phyloP scores from a whole-genome alignment of 2,888 invertebrate genomes.

The Ichneumoninae sp. region DNA sequence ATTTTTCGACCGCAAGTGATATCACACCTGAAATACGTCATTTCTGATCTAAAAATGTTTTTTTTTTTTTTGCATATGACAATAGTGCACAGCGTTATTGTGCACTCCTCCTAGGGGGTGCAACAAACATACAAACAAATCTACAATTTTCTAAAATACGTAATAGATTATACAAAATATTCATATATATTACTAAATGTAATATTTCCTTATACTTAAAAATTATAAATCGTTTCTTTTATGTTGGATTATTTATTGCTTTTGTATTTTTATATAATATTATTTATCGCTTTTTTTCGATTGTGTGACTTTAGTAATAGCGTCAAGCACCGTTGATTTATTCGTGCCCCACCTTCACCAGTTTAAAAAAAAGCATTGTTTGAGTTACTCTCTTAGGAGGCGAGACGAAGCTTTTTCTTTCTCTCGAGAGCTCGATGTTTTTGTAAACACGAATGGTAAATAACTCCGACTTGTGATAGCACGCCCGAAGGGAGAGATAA shows the following conservation, averaged over 20 bases:
- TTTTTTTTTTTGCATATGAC: no score
- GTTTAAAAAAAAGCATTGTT: background rate
- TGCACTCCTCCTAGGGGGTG: no score
- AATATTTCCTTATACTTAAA: background rate
- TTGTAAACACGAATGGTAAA: background rate
- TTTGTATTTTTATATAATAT: background rate
- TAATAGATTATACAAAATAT: no score
- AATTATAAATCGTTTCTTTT: background rate
- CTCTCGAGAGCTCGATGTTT: background rate
- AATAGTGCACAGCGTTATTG: no score
- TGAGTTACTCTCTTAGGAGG: background rate
- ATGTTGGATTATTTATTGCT: background rate
- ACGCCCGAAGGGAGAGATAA: slow-evolving; percentile 58
- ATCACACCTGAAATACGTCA: no score
- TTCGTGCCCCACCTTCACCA: background rate
- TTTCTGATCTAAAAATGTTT: no score
- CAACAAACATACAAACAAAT: no score
- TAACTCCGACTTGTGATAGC: slow-evolving; percentile 48
- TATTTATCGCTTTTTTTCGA: background rate
- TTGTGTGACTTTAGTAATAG: background rate
- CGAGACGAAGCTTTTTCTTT: background rate
- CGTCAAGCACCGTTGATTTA: background rate
- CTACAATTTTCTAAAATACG: no score
- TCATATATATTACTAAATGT: background rate
- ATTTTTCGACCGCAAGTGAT: no score